Evolutionary conservation across 1,140 invertebrate genomes (phyloP).

Genomic region (Galendromus occidentalis): DNA sequence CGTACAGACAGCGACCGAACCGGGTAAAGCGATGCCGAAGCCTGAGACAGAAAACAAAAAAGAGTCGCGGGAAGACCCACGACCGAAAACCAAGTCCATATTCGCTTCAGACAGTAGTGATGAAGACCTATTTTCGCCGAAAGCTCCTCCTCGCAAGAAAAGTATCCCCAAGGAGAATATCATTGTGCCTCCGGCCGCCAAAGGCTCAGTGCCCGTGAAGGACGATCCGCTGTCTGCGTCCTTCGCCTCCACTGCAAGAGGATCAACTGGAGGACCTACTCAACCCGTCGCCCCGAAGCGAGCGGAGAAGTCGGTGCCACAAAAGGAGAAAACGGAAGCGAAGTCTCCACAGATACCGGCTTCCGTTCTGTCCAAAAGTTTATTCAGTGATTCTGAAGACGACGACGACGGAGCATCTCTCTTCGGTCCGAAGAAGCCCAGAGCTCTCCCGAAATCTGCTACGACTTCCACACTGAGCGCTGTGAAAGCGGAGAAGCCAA

Average conservation of each 20-base stretch:
- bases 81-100: neutral
- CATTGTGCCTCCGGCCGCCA: neutral
- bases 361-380: neutral
- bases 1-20: no score
- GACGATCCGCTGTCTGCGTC: neutral
- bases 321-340: no score
- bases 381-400: neutral
- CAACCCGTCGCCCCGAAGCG: neutral
- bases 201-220: neutral
- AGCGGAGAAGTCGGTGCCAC: no score
- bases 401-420: neutral
- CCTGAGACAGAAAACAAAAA: neutral
- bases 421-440: neutral
- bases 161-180: neutral
- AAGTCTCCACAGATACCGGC: neutral
- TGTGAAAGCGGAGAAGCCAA: neutral
- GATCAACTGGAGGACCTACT: neutral
- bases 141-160: neutral
- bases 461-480: neutral
- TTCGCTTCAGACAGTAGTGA: conserved; percentile 3
- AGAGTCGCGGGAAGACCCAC: neutral
- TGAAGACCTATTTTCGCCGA: neutral
- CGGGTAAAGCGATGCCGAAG: no score
- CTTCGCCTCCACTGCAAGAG: neutral
- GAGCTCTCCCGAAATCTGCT: neutral